These are phyloP conservation scores for Lamprotornis superbus DNA, from an alignment of 2,113 vertebrate species.

Conservation along the genomic window DNA sequence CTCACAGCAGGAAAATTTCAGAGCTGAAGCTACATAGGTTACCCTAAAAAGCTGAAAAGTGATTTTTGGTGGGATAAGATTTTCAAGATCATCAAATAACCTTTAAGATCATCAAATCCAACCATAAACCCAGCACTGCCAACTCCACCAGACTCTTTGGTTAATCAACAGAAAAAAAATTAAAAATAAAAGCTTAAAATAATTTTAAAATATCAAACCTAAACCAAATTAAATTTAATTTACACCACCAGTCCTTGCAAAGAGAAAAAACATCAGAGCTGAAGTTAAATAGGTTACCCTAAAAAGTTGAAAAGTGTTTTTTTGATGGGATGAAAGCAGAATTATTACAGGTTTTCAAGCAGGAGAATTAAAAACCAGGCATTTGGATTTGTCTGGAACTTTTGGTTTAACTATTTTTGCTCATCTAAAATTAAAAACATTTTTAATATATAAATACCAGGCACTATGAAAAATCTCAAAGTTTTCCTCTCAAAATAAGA, in stretches of 20 bases:
- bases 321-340: not conserved
- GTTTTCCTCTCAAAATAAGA: not conserved
- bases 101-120: not conserved
- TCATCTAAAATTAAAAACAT: not conserved
- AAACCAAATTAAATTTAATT: not conserved
- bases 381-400: too few relatives aligned
- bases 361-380: not conserved
- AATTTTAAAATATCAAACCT: too few relatives aligned
- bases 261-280: not conserved
- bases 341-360: not conserved
- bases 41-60: too few relatives aligned
- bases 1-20: too few relatives aligned
- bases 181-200: accelerated
- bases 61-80: too few relatives aligned
- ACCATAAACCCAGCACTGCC: not conserved
- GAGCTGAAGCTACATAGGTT: too few relatives aligned
- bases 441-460: too few relatives aligned
- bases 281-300: accelerated
- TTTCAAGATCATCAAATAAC: not conserved
- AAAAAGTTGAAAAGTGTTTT: not conserved
- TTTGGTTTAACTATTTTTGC: not conserved
- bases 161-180: not conserved
- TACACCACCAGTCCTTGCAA: not conserved
- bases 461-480: not conserved
- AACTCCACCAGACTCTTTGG: too few relatives aligned